These are phyloP conservation scores for Tillus elongatus DNA, from an alignment of 2,888 invertebrate species.

Conservation along the genomic window DNA sequence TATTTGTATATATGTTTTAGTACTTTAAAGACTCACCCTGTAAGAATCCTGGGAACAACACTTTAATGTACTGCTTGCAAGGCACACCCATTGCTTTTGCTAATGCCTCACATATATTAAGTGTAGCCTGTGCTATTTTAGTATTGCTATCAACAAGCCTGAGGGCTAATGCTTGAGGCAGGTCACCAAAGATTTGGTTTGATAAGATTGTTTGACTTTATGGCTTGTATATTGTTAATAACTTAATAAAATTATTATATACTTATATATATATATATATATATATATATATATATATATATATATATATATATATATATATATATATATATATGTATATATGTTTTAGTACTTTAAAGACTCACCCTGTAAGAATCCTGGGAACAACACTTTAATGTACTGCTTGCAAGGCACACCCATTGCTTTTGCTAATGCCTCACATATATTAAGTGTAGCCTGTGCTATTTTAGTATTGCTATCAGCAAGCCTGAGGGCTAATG, in stretches of 20 bases:
- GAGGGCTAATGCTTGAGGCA: constrained; percentile 68
- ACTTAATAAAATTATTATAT: too few relatives aligned
- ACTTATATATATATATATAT: too few relatives aligned
- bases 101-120: constrained; percentile 74
- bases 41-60: constrained; percentile 78
- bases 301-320: too few relatives aligned
- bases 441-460: constrained; percentile 72
- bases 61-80: constrained; percentile 68
- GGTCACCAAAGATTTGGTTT: constrained; percentile 74
- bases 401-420: constrained; percentile 75
- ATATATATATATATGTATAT: too few relatives aligned
- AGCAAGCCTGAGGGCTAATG: constrained; percentile 63
- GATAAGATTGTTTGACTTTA: constrained; percentile 71
- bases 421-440: constrained; percentile 69
- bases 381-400: constrained; percentile 73
- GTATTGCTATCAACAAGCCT: constrained; percentile 85
- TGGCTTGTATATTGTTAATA: too few relatives aligned
- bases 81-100: constrained; percentile 76
- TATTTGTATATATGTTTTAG: too few relatives aligned
- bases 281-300: too few relatives aligned
- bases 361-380: constrained; percentile 76
- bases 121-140: constrained; percentile 75
- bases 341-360: too few relatives aligned
- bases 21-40: constrained; percentile 63
- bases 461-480: constrained; percentile 93